These are phyloP conservation scores for Podilymbus podiceps DNA, from an alignment of 2,113 vertebrate genomes.

Conservation along the genomic window DNA sequence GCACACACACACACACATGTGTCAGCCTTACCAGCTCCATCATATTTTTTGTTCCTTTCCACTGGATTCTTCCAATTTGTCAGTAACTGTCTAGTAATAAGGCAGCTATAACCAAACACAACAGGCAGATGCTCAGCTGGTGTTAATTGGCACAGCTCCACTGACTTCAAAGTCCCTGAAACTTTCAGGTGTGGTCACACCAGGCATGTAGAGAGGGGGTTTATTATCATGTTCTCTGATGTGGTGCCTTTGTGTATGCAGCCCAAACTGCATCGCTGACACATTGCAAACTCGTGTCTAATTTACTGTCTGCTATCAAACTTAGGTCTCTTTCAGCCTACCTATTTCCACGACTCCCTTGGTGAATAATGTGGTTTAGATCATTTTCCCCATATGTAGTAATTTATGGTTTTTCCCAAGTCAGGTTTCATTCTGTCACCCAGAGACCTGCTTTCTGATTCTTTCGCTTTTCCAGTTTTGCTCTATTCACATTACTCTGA, in stretches of 20 bases:
- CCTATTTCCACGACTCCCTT: neutral
- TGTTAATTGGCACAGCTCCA: neutral
- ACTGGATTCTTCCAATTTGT: neutral
- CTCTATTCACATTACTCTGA: neutral
- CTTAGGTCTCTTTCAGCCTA: neutral
- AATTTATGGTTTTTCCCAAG: neutral
- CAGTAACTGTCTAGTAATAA: neutral
- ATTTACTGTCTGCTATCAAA: neutral
- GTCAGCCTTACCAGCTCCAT: neutral
- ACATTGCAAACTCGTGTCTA: slow-evolving; percentile 2
- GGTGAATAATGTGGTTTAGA: neutral
- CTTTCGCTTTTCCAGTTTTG: neutral
- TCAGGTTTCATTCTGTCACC: neutral
- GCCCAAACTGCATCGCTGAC: neutral
- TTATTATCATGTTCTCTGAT: slow-evolving; percentile 22
- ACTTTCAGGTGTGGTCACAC: slow-evolving; percentile 25
- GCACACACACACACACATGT: neutral
- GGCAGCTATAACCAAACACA: neutral
- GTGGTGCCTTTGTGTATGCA: neutral
- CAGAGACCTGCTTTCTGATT: neutral
- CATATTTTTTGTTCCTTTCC: neutral
- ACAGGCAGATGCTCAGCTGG: neutral
- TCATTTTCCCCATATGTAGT: neutral
- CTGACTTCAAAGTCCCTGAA: slow-evolving; percentile 10
- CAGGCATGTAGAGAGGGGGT: neutral